phyloP scores from a whole-genome alignment of 2,113 vertebrate species.

The Myrmecophaga tridactyla region DNA sequence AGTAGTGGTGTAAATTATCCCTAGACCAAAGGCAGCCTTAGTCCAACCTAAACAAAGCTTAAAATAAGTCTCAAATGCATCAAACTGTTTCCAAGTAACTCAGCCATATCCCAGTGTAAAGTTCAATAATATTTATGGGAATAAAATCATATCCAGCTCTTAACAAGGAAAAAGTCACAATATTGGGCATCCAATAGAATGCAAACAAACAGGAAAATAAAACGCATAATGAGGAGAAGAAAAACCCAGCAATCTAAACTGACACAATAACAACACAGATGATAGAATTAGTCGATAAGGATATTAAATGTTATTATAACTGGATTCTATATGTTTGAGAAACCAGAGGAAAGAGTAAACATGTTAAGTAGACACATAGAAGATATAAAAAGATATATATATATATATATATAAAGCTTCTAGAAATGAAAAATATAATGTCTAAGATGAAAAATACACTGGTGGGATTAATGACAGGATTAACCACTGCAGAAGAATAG shows the following conservation, averaged over 20 bases:
- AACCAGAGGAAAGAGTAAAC: background rate
- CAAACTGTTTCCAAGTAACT: background rate
- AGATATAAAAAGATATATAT: background rate
- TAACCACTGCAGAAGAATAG: background rate
- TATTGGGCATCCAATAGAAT: background rate
- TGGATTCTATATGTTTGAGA: background rate
- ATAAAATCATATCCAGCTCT: background rate
- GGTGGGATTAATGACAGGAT: background rate
- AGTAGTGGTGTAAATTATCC: background rate
- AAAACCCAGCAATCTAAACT: background rate
- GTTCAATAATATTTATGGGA: background rate
- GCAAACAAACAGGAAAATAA: background rate
- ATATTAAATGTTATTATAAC: background rate
- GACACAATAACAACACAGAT: background rate
- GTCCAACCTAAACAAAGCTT: background rate
- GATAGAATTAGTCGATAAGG: background rate
- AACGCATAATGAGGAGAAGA: background rate
- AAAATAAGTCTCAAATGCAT: background rate
- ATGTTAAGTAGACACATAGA: background rate
- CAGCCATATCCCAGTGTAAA: background rate
- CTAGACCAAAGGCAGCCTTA: background rate
- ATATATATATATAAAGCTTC: background rate
- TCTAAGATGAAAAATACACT: slow-evolving; percentile 28
- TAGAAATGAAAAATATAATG: background rate
- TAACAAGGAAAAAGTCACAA: background rate